A percentile compares a stretch with the other conserved stretches of the same genome.
phyloP scores from a whole-genome alignment of 2,888 invertebrate species.

The Brenthis daphne region DNA sequence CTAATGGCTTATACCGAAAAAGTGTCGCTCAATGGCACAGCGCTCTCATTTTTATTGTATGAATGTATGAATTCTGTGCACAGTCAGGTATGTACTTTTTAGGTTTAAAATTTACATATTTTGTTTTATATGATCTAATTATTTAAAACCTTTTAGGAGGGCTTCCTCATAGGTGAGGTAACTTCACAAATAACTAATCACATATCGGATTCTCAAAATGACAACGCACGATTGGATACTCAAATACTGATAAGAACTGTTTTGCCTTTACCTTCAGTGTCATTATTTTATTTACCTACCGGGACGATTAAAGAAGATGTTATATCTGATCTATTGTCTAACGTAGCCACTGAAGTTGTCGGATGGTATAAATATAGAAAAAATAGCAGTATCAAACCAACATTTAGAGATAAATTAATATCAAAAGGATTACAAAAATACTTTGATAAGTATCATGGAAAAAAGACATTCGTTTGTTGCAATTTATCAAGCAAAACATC shows the following conservation, averaged over 20 bases:
- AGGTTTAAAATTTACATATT: slow-evolving; percentile 2
- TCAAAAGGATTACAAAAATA: slow-evolving; percentile 83
- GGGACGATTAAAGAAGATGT: slow-evolving; percentile 82
- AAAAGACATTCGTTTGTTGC: slow-evolving; percentile 84
- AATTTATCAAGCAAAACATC: slow-evolving; percentile 80
- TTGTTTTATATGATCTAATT: neutral
- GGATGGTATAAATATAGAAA: slow-evolving; percentile 87
- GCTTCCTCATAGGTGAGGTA: slow-evolving; percentile 85
- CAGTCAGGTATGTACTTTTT: slow-evolving; percentile 79
- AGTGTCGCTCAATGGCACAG: slow-evolving; percentile 83
- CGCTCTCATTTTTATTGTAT: slow-evolving; percentile 85
- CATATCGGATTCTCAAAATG: slow-evolving; percentile 86
- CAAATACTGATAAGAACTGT: slow-evolving; percentile 84
- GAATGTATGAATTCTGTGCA: slow-evolving; percentile 84
- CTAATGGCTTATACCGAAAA: slow-evolving; percentile 75
- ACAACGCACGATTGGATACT: slow-evolving; percentile 82
- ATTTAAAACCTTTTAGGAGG: slow-evolving; percentile 68
- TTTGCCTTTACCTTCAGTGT: slow-evolving; percentile 81
- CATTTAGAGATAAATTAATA: slow-evolving; percentile 84
- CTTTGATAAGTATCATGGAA: slow-evolving; percentile 78
- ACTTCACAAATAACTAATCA: slow-evolving; percentile 84
- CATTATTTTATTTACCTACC: slow-evolving; percentile 81
- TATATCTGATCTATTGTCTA: slow-evolving; percentile 76
- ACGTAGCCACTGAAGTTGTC: slow-evolving; percentile 81
- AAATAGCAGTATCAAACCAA: slow-evolving; percentile 78